Percentiles rank a stretch among this genome's conserved stretches.
These are phyloP conservation scores for Drosophila borealis DNA, from an alignment of 2,888 invertebrate species.

Conservation along the genomic window DNA sequence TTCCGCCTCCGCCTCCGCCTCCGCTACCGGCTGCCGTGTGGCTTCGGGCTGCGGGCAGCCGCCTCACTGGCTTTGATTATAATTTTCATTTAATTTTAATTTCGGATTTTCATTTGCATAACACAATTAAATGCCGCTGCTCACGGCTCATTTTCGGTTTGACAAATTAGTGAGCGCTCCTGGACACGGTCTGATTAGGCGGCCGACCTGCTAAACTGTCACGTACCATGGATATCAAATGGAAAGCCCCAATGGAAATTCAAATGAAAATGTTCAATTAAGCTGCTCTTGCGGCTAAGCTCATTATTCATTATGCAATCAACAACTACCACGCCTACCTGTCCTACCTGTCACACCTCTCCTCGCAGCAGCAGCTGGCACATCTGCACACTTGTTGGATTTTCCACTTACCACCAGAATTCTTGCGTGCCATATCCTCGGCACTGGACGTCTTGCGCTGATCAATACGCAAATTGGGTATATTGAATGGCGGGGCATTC, in stretches of 20 bases:
- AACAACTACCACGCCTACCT: neutral
- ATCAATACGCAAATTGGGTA: conserved; percentile 94
- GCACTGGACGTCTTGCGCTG: conserved; percentile 95
- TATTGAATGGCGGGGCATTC: conserved; percentile 93
- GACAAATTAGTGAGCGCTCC: conserved; percentile 52
- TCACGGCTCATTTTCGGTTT: conserved; percentile 47
- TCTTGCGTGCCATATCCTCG: conserved; percentile 95
- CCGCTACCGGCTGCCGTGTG: no score
- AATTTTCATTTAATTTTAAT: conserved; percentile 41
- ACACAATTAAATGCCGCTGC: conserved; percentile 66
- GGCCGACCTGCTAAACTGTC: conserved; percentile 50
- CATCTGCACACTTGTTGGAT: conserved; percentile 2
- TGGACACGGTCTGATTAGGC: conserved; percentile 40
- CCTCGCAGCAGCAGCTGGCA: no score
- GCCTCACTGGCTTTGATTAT: conserved; percentile 31
- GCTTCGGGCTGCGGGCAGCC: conserved; percentile 20
- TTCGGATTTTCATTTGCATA: conserved; percentile 60
- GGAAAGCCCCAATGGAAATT: conserved; percentile 45
- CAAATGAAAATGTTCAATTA: conserved; percentile 53
- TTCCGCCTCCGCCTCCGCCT: no score
- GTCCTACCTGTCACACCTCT: no score
- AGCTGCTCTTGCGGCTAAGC: conserved; percentile 43
- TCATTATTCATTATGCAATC: conserved; percentile 43
- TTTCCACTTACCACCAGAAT: conserved; percentile 88
- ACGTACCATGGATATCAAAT: conserved; percentile 66